Percentiles rank a stretch among this genome's conserved stretches.
Evolutionary conservation across 2,888 invertebrate genomes (phyloP).

Genomic region (Sipha maydis): DNA sequence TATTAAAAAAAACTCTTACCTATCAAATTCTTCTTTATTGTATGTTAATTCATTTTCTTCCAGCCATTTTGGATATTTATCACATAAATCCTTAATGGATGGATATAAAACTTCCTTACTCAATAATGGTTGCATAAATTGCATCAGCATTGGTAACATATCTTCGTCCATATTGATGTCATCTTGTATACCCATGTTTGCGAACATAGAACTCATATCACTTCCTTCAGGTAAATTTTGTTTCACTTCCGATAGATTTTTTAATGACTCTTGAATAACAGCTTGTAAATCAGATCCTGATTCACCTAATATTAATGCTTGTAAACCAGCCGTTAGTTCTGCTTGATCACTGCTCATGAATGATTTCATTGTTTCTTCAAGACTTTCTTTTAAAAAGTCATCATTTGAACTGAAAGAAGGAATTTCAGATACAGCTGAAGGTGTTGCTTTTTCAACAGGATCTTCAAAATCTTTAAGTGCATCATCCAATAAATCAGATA

Average conservation of each 20-base stretch:
- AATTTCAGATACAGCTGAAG: slow-evolving; percentile 1
- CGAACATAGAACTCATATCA: slow-evolving; percentile 52
- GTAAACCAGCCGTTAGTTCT: slow-evolving; percentile 24
- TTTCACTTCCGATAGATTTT: slow-evolving; percentile 51
- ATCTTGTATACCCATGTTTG: slow-evolving; percentile 50
- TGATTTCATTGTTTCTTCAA: slow-evolving; percentile 51
- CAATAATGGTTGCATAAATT: slow-evolving; percentile 62
- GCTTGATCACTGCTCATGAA: slow-evolving; percentile 47
- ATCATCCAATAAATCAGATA: slow-evolving; percentile 43
- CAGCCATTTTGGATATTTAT: slow-evolving; percentile 62
- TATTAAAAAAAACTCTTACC: slow-evolving; percentile 14
- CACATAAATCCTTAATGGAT: slow-evolving; percentile 59
- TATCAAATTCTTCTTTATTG: slow-evolving; percentile 53
- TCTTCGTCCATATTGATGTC: slow-evolving; percentile 55
- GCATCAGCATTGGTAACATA: slow-evolving; percentile 61
- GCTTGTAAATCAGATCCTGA: slow-evolving; percentile 40
- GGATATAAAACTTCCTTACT: slow-evolving; percentile 63
- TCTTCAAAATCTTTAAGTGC: slow-evolving; percentile 55
- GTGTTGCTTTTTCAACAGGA: neutral
- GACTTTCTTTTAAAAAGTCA: slow-evolving; percentile 40
- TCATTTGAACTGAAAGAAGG: neutral
- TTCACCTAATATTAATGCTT: slow-evolving; percentile 44
- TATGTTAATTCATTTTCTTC: slow-evolving; percentile 58
- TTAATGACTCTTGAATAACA: slow-evolving; percentile 52
- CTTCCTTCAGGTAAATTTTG: slow-evolving; percentile 41